A percentile compares a stretch with the other conserved stretches of the same genome.
Evolutionary conservation across 2,888 invertebrate species (phyloP).

Genomic region (Cataglyphis livida): DNA sequence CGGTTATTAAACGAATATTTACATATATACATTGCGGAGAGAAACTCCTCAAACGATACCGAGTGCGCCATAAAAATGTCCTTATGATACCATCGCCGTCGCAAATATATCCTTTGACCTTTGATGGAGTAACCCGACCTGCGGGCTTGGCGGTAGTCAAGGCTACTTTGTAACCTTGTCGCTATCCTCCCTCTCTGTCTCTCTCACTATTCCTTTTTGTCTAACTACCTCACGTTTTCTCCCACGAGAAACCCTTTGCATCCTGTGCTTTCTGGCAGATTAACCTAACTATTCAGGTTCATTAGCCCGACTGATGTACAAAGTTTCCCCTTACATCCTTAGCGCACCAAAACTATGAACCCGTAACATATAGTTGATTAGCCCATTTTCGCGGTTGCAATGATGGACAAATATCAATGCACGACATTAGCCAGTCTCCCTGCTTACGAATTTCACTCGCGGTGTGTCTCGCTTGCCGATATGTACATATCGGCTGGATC

Average conservation of each 20-base stretch:
- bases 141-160: slow-evolving; percentile 60
- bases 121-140: slow-evolving; percentile 64
- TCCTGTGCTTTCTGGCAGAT: slow-evolving; percentile 49
- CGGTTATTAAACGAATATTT: slow-evolving; percentile 54
- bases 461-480: slow-evolving; percentile 61
- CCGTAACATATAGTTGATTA: slow-evolving; percentile 20
- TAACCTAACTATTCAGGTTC: slow-evolving; percentile 63
- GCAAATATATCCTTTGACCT: slow-evolving; percentile 66
- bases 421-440: slow-evolving; percentile 56
- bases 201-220: slow-evolving; percentile 16
- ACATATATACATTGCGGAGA: slow-evolving; percentile 31
- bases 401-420: slow-evolving; percentile 68
- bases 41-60: slow-evolving; percentile 35
- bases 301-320: slow-evolving; percentile 65
- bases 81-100: slow-evolving; percentile 60
- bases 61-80: slow-evolving; percentile 65
- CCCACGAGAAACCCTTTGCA: slow-evolving; percentile 28
- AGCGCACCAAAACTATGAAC: slow-evolving; percentile 40
- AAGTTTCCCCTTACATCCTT: slow-evolving; percentile 64
- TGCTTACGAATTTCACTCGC: slow-evolving; percentile 68
- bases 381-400: slow-evolving; percentile 28
- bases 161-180: slow-evolving; percentile 69
- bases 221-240: slow-evolving; percentile 3
- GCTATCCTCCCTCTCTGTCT: slow-evolving; percentile 24
- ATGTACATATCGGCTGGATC: slow-evolving; percentile 66